These are phyloP conservation scores for Drosophila tripunctata DNA, from an alignment of 2,888 invertebrate species.

Conservation along the genomic window DNA sequence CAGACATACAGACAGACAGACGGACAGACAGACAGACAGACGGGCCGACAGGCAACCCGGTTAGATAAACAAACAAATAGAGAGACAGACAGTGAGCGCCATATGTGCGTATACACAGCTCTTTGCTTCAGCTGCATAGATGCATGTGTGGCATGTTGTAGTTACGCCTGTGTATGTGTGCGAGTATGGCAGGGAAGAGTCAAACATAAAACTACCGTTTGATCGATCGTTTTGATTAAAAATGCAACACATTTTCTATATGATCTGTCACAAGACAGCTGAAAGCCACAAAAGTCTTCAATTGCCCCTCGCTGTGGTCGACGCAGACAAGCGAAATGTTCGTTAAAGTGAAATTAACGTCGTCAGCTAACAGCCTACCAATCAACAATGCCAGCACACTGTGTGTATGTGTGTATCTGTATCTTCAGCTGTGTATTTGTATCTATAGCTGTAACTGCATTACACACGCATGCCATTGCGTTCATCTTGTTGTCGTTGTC, in stretches of 20 bases:
- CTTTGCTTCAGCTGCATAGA: slow-evolving; percentile 20
- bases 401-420: slow-evolving; percentile 22
- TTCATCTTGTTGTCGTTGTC: slow-evolving; percentile 14
- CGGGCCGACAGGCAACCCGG: slow-evolving; percentile 37
- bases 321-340: slow-evolving; percentile 78
- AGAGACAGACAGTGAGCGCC: slow-evolving; percentile 55
- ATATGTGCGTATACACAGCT: slow-evolving; percentile 60
- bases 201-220: slow-evolving; percentile 80
- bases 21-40: slow-evolving; percentile 41
- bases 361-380: slow-evolving; percentile 71
- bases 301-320: slow-evolving; percentile 31
- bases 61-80: slow-evolving; percentile 41
- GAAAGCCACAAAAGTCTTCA: slow-evolving; percentile 69
- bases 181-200: slow-evolving; percentile 40
- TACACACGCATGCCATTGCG: slow-evolving; percentile 30
- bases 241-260: slow-evolving; percentile 82
- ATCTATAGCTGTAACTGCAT: slow-evolving; percentile 25
- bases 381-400: slow-evolving; percentile 72
- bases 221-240: slow-evolving; percentile 83
- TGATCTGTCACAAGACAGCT: slow-evolving; percentile 81
- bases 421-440: slow-evolving; percentile 13
- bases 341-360: slow-evolving; percentile 82
- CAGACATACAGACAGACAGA: slow-evolving; percentile 37
- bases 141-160: slow-evolving; percentile 20
- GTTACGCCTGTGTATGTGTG: slow-evolving; percentile 23